These are phyloP conservation scores for Antechinus stuartii DNA, from an alignment of 2,113 vertebrate species.

Conservation along the genomic window DNA sequence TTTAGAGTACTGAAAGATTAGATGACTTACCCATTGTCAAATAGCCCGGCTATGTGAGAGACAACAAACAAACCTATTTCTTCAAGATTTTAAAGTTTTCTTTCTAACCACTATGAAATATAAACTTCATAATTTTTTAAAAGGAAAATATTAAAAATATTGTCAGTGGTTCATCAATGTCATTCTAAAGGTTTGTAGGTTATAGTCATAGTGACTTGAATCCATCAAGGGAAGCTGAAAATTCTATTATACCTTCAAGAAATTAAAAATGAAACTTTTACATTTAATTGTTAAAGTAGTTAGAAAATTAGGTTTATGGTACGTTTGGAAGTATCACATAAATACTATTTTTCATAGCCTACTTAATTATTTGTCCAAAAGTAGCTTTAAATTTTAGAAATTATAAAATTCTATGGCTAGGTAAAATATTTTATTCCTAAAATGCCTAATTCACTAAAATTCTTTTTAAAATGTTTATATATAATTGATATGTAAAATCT, in stretches of 20 bases:
- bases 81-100: background rate
- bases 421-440: background rate
- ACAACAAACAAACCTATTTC: background rate
- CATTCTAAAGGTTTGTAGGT: background rate
- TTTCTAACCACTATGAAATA: background rate
- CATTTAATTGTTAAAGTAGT: background rate
- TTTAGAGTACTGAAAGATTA: background rate
- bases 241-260: background rate
- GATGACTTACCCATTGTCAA: background rate
- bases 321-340: background rate
- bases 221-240: background rate
- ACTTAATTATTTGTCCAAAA: background rate
- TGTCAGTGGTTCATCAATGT: background rate
- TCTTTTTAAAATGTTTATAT: background rate
- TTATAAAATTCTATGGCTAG: background rate
- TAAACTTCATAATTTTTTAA: background rate
- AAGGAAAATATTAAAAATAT: background rate
- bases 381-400: slow-evolving; percentile 30
- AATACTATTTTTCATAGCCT: background rate
- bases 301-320: background rate
- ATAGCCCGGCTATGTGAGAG: background rate
- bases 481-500: slow-evolving; percentile 28
- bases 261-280: background rate
- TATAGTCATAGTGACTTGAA: background rate
- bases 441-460: background rate